Percentiles rank a stretch among this genome's conserved stretches.
Conservation (phyloP, 2,888 invertebrate genomes). For the Gari tellinella region DNA sequence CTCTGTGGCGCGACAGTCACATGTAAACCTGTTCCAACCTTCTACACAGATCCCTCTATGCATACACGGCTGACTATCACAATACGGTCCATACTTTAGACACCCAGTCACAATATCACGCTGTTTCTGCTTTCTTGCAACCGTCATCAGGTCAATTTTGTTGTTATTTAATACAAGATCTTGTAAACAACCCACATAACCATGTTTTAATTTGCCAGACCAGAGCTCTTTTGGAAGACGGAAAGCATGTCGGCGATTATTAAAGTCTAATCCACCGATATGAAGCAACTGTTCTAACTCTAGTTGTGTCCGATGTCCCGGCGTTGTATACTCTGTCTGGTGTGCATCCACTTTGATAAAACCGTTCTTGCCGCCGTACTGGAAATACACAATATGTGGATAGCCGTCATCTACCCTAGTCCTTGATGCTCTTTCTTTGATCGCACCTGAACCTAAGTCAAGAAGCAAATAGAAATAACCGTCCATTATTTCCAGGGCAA, state of each 20-base stretch:
- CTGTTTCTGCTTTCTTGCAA: constrained; percentile 95
- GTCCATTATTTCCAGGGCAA: constrained; percentile 96
- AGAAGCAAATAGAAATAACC: constrained; percentile 96
- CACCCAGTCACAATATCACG: constrained; percentile 95
- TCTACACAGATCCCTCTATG: constrained; percentile 95
- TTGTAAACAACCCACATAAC: constrained; percentile 97
- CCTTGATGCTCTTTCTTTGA: constrained; percentile 88
- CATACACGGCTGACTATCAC: constrained; percentile 92
- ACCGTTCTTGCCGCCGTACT: constrained; percentile 92
- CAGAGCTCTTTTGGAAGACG: constrained; percentile 94
- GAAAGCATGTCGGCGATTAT: constrained; percentile 87
- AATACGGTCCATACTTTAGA: constrained; percentile 87
- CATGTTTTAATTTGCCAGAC: constrained; percentile 94
- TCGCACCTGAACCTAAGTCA: constrained; percentile 95
- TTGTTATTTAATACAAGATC: constrained; percentile 95
- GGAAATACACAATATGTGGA: constrained; percentile 95
- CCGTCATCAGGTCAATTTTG: constrained; percentile 94
- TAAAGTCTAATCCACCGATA: constrained; percentile 90
- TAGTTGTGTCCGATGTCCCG: constrained; percentile 93
- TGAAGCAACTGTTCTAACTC: constrained; percentile 95
- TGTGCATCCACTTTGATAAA: constrained; percentile 94
- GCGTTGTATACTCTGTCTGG: constrained; percentile 76
- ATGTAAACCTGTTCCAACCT: constrained; percentile 97
- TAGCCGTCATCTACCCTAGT: constrained; percentile 93
- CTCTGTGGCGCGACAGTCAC: constrained; percentile 95